phyloP scores from a whole-genome alignment of 1,140 invertebrate genomes.

The Proctacanthus coquilletti region DNA sequence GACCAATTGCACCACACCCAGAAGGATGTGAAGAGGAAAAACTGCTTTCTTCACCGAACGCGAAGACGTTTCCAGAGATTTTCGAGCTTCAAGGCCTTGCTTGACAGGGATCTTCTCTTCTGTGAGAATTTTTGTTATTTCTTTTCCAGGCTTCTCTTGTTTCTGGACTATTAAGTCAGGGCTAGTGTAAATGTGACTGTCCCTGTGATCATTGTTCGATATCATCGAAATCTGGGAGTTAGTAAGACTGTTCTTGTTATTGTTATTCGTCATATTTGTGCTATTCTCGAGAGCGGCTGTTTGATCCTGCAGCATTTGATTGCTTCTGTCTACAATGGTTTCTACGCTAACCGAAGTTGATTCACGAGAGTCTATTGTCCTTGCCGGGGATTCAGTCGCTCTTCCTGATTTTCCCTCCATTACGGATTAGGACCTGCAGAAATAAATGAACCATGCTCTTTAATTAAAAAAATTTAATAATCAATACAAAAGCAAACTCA shows the following conservation, averaged over 20 bases:
- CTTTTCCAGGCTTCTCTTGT: slow-evolving; percentile 11
- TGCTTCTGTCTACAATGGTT: slow-evolving; percentile 24
- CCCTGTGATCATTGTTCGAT: slow-evolving; percentile 9
- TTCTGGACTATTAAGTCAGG: slow-evolving; percentile 16
- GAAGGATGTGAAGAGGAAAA: slow-evolving; percentile 22
- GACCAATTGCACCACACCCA: slow-evolving; percentile 23
- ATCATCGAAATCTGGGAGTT: slow-evolving; percentile 23
- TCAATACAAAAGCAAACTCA: no score
- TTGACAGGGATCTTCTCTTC: slow-evolving; percentile 15
- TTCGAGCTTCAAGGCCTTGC: slow-evolving; percentile 3
- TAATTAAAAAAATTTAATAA: no score
- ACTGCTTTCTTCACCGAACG: slow-evolving; percentile 8
- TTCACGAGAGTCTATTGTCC: slow-evolving; percentile 26
- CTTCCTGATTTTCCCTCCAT: no score
- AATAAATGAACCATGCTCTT: no score
- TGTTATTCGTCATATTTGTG: slow-evolving; percentile 17
- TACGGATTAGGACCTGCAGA: no score
- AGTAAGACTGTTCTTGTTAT: slow-evolving; percentile 15
- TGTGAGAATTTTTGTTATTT: slow-evolving; percentile 4
- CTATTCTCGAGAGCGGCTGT: slow-evolving; percentile 18
- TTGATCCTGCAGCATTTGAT: slow-evolving; percentile 7
- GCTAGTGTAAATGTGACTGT: slow-evolving; percentile 27
- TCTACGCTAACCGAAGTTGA: slow-evolving; percentile 26
- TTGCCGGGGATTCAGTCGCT: slow-evolving; percentile 17
- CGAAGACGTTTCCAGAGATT: slow-evolving; percentile 11